Evolutionary conservation across 1,140 invertebrate species (phyloP).

Genomic region (Listronotus oregonensis): DNA sequence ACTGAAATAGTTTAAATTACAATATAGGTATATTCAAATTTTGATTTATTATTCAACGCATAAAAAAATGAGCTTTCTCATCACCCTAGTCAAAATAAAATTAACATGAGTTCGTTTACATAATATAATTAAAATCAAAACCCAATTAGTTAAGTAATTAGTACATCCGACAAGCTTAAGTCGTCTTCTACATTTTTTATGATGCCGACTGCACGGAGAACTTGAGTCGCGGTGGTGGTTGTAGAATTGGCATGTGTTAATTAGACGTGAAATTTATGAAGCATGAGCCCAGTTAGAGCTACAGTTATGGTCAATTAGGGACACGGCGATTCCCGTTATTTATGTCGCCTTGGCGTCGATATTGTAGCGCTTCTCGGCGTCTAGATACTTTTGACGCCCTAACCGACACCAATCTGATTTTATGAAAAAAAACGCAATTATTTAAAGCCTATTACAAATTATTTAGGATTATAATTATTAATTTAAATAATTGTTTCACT

Average conservation of each 20-base stretch:
- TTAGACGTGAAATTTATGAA: conserved; percentile 44
- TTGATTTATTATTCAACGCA: no score
- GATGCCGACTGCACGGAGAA: conserved; percentile 7
- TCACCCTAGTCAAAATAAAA: no score
- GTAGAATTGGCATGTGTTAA: conserved; percentile 37
- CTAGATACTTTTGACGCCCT: background rate
- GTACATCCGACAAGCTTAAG: conserved; percentile 12
- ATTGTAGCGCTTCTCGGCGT: background rate
- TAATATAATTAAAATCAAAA: conserved; percentile 10
- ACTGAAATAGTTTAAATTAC: no score
- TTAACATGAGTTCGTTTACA: background rate
- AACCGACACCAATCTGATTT: no score
- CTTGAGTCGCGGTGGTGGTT: conserved; percentile 14
- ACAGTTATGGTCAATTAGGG: conserved; percentile 43
- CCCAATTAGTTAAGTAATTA: conserved; percentile 13
- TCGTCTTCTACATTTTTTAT: conserved; percentile 16
- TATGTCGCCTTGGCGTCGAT: conserved; percentile 14
- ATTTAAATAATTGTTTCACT: no score
- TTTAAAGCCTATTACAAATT: no score
- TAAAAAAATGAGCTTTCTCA: no score
- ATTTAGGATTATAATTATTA: no score
- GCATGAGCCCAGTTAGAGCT: conserved; percentile 37
- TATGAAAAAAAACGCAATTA: no score
- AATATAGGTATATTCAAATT: no score
- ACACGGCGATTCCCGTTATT: conserved; percentile 24